Base-by-base conservation (phyloP, 2,797 vertebrate genomes). In the Rhinella marina region DNA sequence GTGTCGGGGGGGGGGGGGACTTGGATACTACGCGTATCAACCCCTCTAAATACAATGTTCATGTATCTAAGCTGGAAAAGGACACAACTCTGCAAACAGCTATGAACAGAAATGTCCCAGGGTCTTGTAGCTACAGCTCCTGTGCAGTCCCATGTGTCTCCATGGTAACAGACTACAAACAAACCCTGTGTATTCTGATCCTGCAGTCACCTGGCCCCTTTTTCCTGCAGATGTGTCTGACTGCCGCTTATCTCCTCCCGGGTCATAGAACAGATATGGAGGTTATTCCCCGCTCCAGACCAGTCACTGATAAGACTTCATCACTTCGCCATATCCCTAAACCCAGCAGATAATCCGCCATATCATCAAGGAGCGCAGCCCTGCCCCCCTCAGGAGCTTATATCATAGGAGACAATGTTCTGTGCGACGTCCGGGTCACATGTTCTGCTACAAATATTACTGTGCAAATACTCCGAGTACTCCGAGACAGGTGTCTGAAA, bases 371-470 rank as follows among this genome's bases (percentile, higher is more conserved):
- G 23, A 62, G 6, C 19, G 23, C 7, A 62, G 59, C 19, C 62
- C 62, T 11, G 68, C 32, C 21, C 70, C 19, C 16, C 32, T 19
- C 21, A 17, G 7, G 11, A 50, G 10, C 73, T 17, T 76, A 14
- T 76, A 52, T 52, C 11, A 25, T 52, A 6, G 21, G 48, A 54
- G 23, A 50, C 21, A 76, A n/a, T n/a, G 14, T 52, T 52, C 73
- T 54, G 73, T 48, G 54, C 57, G 52, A 79, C 54, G 27, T 10
- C 54, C 21, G 9, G 41, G 56, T 61, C 78, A 80, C 57, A 59
- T 62, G 57, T 62, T 41, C 57, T 80, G 78, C 78, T 81, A 81
- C 59, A 62, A 32, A n/a, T 27, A 81, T 81, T 81, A 81, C 79
- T 64, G 57, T 81, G 79, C 79, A 62, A 81, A 81, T 81, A 4